Evolutionary conservation across 2,888 invertebrate species (phyloP), one percentile per base, ranked within the genome.

Genomic region (Willowsia nigromaculata): DNA sequence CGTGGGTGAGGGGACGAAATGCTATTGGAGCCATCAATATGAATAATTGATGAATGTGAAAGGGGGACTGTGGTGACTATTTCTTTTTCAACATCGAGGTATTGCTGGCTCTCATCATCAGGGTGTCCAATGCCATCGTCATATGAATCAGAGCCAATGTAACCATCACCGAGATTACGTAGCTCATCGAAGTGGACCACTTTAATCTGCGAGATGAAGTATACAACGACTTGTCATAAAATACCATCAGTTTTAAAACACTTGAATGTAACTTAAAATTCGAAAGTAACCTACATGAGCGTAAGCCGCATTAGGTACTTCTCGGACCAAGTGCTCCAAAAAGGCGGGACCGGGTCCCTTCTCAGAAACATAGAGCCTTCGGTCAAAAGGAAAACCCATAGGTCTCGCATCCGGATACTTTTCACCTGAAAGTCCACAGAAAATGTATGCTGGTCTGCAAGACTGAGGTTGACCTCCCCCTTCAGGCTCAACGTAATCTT

Each of bases 321-420:
- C 87, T 25, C 85, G 80, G 9, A 91, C 78, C 62, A 89, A 65
- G 74, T 90, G 74, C 22, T 91, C 91, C 50, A 91, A 37, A 43
- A 90, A 88, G 0, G 90, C 81, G 22, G 91, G 89, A 30, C 90
- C 88, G 59, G 65, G 78, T 3, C 87, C 76, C 25, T 89, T 83
- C 0, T 88, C 91, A 43, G 90, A 85, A 5, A 80, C 27, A 56
- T 53, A 91, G 0, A 88, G 47, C 5, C 71, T 56, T 0, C 91
- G 76, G 40, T 91, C 91, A 30, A 91, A 90, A 1, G 91, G 91
- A 71, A 90, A 90, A 50, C 88, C 90, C 91, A 91, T 91, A 11
- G 91, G 91, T 43, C 89, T 40, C 0, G 90, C 88, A 59, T 91
- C 91, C 0, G 91, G 91, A 84, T 91, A 91, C n/a, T 30, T 76